phyloP scores from a whole-genome alignment of 2,888 invertebrate genomes.

The Sarcophaga carnaria region DNA sequence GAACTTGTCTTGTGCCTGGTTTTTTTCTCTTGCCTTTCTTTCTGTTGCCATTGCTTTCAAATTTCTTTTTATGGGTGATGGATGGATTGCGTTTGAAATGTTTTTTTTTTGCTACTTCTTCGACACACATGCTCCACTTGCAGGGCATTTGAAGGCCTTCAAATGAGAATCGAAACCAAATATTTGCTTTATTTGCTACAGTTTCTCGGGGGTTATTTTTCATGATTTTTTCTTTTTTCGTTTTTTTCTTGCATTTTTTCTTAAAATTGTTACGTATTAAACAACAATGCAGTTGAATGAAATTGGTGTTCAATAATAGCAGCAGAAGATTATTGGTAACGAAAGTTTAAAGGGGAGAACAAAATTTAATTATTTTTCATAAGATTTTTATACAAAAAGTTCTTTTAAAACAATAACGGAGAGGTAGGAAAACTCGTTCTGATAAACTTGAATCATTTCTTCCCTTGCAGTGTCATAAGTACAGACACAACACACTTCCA shows the following conservation, averaged over 20 bases:
- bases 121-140: slow-evolving; percentile 23
- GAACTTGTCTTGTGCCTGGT: not conserved
- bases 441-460: too few relatives aligned
- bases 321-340: too few relatives aligned
- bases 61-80: slow-evolving; percentile 21
- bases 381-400: too few relatives aligned
- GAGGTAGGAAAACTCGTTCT: too few relatives aligned
- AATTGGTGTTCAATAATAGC: too few relatives aligned
- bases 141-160: slow-evolving; percentile 14
- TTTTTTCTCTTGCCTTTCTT: not conserved
- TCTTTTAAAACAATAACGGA: too few relatives aligned
- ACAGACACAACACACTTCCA: too few relatives aligned
- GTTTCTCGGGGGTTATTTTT: not conserved
- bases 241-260: too few relatives aligned
- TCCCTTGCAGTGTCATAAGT: too few relatives aligned
- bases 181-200: slow-evolving; percentile 27
- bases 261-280: not conserved
- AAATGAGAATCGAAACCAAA: slow-evolving; percentile 22
- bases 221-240: not conserved
- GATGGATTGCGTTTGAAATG: slow-evolving; percentile 27
- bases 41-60: slow-evolving; percentile 18
- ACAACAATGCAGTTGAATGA: too few relatives aligned
- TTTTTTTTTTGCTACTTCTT: not conserved
- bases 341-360: too few relatives aligned
- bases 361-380: too few relatives aligned